Conservation (phyloP, 2,888 invertebrate species). For the Margaritifera margaritifera region DNA sequence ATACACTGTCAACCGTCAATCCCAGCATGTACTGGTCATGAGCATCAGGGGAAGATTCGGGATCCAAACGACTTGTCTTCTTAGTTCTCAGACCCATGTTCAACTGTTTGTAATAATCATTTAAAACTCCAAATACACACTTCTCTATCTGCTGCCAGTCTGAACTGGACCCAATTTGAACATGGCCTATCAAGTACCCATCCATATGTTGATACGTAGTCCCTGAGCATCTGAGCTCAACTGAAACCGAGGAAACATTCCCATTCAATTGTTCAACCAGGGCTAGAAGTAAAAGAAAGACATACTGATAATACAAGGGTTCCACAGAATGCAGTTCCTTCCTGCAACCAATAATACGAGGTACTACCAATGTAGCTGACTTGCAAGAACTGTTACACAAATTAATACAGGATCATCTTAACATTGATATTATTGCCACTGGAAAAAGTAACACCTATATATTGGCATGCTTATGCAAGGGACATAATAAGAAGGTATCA, state of each 20-base stretch:
- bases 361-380: no score
- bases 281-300: no score
- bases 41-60: conserved; percentile 37
- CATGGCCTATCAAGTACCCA: conserved; percentile 48
- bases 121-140: conserved; percentile 42
- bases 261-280: no score
- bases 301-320: no score
- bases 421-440: no score
- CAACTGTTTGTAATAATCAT: conserved; percentile 56
- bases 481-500: no score
- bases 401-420: no score
- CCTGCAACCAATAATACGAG: no score
- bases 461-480: no score
- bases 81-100: conserved; percentile 63
- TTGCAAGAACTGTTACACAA: no score
- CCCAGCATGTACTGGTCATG: conserved; percentile 48
- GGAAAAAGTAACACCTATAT: no score
- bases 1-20: conserved; percentile 56
- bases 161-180: conserved; percentile 41
- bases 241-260: conserved; percentile 11
- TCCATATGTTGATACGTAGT: conserved; percentile 25
- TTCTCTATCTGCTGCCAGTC: conserved; percentile 61
- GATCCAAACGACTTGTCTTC: conserved; percentile 56
- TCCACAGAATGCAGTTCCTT: no score
- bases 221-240: conserved; percentile 36